These are phyloP conservation scores for Lepidurus arcticus DNA, from an alignment of 1,140 invertebrate genomes.

Conservation along the genomic window DNA sequence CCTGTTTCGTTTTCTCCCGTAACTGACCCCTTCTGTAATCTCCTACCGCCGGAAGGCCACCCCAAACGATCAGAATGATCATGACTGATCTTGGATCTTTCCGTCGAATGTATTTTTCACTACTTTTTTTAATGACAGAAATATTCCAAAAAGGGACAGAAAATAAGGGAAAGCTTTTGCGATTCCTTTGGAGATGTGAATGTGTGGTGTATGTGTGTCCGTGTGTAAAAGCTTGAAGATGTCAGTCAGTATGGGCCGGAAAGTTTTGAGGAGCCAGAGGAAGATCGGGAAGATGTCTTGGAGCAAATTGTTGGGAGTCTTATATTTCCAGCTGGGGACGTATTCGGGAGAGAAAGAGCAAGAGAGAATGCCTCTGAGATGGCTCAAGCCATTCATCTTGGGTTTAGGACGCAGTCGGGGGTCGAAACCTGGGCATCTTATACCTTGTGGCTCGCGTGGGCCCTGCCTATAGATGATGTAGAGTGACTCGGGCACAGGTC, in stretches of 20 bases:
- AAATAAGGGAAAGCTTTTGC: too few relatives aligned
- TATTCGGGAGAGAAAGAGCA: neutral
- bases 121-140: too few relatives aligned
- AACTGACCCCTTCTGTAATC: neutral
- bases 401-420: slow-evolving; percentile 20
- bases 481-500: slow-evolving; percentile 20
- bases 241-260: neutral
- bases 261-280: neutral
- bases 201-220: too few relatives aligned
- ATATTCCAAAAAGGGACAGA: too few relatives aligned
- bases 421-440: slow-evolving; percentile 19
- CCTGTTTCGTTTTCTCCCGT: neutral
- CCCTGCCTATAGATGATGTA: slow-evolving; percentile 21
- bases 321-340: neutral
- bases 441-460: slow-evolving; percentile 17
- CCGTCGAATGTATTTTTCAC: too few relatives aligned
- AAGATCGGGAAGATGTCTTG: neutral
- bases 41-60: too few relatives aligned
- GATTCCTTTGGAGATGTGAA: too few relatives aligned
- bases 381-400: slow-evolving; percentile 15
- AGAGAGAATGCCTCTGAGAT: slow-evolving; percentile 8
- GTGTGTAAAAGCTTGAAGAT: neutral
- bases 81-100: too few relatives aligned
- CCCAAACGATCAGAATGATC: too few relatives aligned
- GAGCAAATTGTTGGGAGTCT: neutral